These are phyloP conservation scores for Ferdinandea cuprea DNA, from an alignment of 2,888 invertebrate species.

Conservation along the genomic window DNA sequence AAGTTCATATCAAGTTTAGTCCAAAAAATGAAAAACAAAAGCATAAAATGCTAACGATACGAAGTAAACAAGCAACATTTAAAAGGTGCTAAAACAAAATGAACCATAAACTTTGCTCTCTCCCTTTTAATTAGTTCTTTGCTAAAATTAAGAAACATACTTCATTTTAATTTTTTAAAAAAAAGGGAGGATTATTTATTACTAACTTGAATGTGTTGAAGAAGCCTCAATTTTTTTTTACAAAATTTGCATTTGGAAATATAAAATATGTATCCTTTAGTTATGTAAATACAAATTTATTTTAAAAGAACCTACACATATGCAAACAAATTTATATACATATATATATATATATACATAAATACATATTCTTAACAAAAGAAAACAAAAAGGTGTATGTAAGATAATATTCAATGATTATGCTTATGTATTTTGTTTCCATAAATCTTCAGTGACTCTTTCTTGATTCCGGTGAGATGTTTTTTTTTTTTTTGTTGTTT, in stretches of 20 bases:
- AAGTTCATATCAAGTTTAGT: conserved; percentile 58
- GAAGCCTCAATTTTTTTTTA: conserved; percentile 44
- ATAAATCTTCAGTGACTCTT: neutral
- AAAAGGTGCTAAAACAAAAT: conserved; percentile 69
- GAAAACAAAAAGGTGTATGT: conserved; percentile 34
- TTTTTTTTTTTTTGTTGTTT: neutral
- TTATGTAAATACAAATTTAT: conserved; percentile 63
- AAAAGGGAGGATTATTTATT: conserved; percentile 46
- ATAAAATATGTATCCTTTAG: conserved; percentile 70
- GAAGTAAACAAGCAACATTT: conserved; percentile 36
- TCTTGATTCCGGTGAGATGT: neutral
- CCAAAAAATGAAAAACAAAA: conserved; percentile 31
- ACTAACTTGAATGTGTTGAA: conserved; percentile 58
- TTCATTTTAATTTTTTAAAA: no score
- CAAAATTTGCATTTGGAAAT: conserved; percentile 66
- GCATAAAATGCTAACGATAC: no score
- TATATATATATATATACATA: conserved; percentile 62
- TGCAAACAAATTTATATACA: conserved; percentile 33
- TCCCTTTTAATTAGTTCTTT: no score
- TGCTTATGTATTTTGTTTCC: conserved; percentile 29
- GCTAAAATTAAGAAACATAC: no score
- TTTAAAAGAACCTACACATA: conserved; percentile 23
- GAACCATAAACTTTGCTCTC: conserved; percentile 59
- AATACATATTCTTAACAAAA: conserved; percentile 36
- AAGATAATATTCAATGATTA: conserved; percentile 36